These are phyloP conservation scores for Nesidiocoris tenuis DNA, from an alignment of 2,888 invertebrate species.

Conservation along the genomic window DNA sequence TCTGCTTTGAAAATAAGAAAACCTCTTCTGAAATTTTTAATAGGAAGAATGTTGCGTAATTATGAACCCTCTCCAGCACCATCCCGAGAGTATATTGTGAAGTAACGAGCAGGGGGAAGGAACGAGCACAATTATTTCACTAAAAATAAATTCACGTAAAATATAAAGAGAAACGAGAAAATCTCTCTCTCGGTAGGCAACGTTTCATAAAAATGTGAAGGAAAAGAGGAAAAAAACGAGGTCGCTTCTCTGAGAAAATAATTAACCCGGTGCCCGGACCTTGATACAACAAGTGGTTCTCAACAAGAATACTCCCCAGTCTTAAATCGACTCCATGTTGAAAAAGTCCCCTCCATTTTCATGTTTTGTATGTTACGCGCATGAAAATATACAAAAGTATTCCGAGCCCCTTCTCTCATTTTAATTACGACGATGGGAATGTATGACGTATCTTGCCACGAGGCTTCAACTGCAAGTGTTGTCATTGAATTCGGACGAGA, in stretches of 20 bases:
- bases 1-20: conserved; percentile 9
- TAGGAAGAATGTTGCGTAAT: conserved; percentile 24
- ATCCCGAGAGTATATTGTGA: conserved; percentile 17
- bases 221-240: conserved; percentile 18
- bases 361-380: neutral
- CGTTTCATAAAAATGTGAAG: neutral
- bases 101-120: conserved; percentile 20
- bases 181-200: neutral
- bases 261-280: conserved; percentile 21
- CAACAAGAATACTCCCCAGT: conserved; percentile 28
- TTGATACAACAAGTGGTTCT: conserved; percentile 33
- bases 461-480: too few species aligned
- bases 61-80: conserved; percentile 14
- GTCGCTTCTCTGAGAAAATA: conserved; percentile 27
- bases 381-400: neutral
- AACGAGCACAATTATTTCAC: conserved; percentile 13
- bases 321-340: conserved; percentile 17
- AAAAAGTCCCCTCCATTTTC: conserved; percentile 30
- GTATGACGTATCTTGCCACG: neutral
- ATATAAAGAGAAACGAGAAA: neutral
- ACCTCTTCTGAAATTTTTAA: conserved; percentile 16
- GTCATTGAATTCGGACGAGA: too few species aligned
- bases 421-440: neutral
- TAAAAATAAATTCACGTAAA: neutral
- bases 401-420: neutral